Conservation (phyloP, 2,113 vertebrate species). For the Zapus hudsonius region DNA sequence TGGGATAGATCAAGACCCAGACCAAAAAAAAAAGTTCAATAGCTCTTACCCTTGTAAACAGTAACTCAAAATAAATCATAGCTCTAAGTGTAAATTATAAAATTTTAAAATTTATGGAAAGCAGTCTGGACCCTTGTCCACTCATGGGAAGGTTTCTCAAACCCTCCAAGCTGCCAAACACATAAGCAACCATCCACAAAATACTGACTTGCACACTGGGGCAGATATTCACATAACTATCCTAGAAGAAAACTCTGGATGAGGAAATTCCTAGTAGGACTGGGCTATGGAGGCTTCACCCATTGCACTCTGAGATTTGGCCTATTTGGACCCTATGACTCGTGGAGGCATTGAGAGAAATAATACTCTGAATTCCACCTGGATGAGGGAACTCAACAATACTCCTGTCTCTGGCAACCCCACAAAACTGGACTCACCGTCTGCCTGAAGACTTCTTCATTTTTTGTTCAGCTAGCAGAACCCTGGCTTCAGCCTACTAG, state of each 20-base stretch:
- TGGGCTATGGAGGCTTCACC: too few species aligned
- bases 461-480: not conserved
- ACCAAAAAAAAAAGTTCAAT: too few species aligned
- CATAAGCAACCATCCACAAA: not conserved
- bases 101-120: not conserved
- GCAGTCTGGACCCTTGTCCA: not conserved
- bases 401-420: not conserved
- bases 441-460: not conserved
- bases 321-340: not conserved
- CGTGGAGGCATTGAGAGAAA: not conserved
- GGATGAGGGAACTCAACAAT: not conserved
- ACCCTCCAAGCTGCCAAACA: not conserved
- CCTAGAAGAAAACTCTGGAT: not conserved
- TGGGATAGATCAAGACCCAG: too few species aligned
- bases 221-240: not conserved
- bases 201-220: not conserved
- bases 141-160: not conserved
- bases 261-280: too few species aligned
- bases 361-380: not conserved
- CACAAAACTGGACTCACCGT: constrained; percentile 5
- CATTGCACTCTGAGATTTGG: not conserved
- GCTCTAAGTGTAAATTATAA: not conserved
- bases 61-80: not conserved
- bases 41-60: not conserved
- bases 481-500: not conserved